Evolutionary conservation across 2,113 vertebrate species (phyloP).

Genomic region (Sigmodon hispidus): DNA sequence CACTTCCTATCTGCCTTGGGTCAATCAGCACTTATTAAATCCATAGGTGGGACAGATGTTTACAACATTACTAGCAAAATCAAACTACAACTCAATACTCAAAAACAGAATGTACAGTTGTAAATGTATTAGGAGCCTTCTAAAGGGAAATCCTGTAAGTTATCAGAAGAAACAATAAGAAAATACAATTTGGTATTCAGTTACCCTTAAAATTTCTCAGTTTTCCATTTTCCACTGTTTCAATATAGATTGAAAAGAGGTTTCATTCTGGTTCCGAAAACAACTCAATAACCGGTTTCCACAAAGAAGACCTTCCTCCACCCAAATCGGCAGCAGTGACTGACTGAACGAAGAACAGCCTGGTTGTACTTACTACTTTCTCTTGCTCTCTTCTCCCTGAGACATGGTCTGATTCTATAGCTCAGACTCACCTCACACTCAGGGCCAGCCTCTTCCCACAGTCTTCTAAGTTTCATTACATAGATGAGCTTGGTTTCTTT

Average conservation of each 20-base stretch:
- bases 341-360: neutral
- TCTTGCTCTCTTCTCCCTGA: neutral
- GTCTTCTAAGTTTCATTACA: neutral
- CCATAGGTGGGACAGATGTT: no score
- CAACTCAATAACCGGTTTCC: neutral
- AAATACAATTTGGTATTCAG: neutral
- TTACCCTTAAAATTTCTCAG: neutral
- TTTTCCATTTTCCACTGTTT: constrained; percentile 29
- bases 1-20: no score
- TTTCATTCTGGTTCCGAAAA: constrained; percentile 33
- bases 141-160: neutral
- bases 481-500: neutral
- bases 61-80: no score
- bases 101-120: neutral
- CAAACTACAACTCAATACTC: neutral
- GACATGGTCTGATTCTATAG: neutral
- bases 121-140: neutral
- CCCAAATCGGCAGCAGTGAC: neutral
- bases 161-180: neutral
- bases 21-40: no score
- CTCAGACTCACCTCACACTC: neutral
- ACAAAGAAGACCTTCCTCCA: neutral
- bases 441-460: neutral
- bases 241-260: neutral
- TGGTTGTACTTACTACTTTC: neutral